Conservation (phyloP, 1,140 invertebrate species). For the Delia radicum region DNA sequence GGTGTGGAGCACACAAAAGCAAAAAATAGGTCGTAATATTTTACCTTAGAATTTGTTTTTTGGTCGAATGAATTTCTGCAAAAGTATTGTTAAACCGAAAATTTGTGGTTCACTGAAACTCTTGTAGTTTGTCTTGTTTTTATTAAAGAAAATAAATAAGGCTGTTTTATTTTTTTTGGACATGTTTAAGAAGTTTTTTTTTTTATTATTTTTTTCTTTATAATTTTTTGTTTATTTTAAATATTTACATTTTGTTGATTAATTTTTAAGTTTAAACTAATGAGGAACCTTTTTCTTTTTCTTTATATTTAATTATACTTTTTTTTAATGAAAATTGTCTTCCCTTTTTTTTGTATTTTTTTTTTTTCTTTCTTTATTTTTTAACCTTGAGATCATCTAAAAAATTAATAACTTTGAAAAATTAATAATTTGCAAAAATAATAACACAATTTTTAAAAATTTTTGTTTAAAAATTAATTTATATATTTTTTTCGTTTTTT, state of each 20-base stretch:
- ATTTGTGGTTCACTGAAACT: too few relatives aligned
- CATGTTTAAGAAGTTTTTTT: neutral
- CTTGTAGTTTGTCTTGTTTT: too few relatives aligned
- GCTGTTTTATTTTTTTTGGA: neutral
- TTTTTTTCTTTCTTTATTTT: neutral
- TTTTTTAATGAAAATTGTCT: neutral
- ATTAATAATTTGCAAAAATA: neutral
- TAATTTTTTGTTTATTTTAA: neutral
- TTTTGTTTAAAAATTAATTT: neutral
- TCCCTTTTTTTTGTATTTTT: neutral
- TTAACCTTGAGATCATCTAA: constrained; percentile 1
- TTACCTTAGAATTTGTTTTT: too few relatives aligned
- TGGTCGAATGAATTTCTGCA: too few relatives aligned
- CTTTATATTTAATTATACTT: constrained; percentile 23
- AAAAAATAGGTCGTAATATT: too few relatives aligned
- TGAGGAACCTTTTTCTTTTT: constrained; percentile 52
- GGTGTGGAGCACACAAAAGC: too few relatives aligned
- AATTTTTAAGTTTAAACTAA: constrained; percentile 39
- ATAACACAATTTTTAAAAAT: neutral
- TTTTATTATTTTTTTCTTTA: neutral
- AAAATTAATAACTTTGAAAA: constrained; percentile 34
- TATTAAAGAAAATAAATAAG: neutral
- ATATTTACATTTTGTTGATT: neutral
- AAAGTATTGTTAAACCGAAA: too few relatives aligned
- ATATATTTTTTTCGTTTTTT: neutral